Evolutionary conservation across 1,140 invertebrate genomes (phyloP).

Genomic region (Aphelenchoides besseyi): DNA sequence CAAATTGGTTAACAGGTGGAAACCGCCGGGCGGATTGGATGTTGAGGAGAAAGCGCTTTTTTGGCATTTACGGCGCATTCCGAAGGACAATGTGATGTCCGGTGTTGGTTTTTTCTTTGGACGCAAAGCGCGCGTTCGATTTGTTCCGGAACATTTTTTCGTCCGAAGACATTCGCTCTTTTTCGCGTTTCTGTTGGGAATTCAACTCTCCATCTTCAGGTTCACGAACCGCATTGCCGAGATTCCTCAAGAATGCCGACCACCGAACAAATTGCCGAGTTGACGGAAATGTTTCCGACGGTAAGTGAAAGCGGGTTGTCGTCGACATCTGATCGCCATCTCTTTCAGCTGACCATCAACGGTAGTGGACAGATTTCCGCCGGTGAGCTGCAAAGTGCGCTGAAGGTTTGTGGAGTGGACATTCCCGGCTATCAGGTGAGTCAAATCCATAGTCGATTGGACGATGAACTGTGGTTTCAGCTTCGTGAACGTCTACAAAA

Average conservation of each 20-base stretch:
- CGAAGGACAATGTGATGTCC: too few relatives aligned
- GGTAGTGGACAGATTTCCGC: conserved; percentile 40
- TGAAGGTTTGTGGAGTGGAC: conserved; percentile 56
- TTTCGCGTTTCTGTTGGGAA: too few relatives aligned
- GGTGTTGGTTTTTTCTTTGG: too few relatives aligned
- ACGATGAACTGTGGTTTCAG: conserved; percentile 28
- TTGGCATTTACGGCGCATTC: too few relatives aligned
- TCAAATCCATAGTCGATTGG: not conserved
- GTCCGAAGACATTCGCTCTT: too few relatives aligned
- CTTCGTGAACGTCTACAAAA: conserved; percentile 48
- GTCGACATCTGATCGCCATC: not conserved
- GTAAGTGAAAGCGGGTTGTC: conserved; percentile 22
- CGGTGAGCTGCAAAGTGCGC: conserved; percentile 47
- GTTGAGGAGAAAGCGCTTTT: too few relatives aligned
- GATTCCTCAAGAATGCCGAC: conserved; percentile 25
- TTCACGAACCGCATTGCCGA: too few relatives aligned
- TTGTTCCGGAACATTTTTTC: too few relatives aligned
- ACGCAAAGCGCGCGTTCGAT: too few relatives aligned
- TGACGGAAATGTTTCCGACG: conserved; percentile 38
- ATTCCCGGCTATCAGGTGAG: conserved; percentile 56
- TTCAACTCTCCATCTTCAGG: too few relatives aligned
- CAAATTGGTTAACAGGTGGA: too few relatives aligned
- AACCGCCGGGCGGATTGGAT: too few relatives aligned
- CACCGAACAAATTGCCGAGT: conserved; percentile 36
- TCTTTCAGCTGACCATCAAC: conserved; percentile 29